phyloP scores from a whole-genome alignment of 2,888 invertebrate species.

The Leucophenga maculata region DNA sequence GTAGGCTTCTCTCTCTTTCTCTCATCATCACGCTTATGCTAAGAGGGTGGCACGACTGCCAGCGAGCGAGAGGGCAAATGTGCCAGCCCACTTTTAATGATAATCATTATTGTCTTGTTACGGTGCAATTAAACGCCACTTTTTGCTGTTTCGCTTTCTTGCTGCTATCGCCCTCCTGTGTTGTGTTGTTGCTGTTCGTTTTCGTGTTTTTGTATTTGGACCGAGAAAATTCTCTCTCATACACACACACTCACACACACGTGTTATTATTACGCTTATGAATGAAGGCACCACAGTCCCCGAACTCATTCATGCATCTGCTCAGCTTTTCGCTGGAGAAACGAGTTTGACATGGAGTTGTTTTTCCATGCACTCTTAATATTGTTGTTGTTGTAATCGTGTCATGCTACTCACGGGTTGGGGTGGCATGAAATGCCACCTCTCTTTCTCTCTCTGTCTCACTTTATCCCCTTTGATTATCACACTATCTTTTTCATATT shows the following conservation, averaged over 20 bases:
- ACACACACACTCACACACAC: constrained; percentile 7
- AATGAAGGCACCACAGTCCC: neutral
- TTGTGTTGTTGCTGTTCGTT: constrained; percentile 36
- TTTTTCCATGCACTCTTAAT: constrained; percentile 27
- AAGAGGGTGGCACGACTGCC: neutral
- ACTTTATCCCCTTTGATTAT: constrained; percentile 24
- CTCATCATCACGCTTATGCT: neutral
- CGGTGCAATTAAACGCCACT: constrained; percentile 35
- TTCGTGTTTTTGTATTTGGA: constrained; percentile 36
- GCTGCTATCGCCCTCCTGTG: constrained; percentile 32
- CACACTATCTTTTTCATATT: neutral
- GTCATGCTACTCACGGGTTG: constrained; percentile 25
- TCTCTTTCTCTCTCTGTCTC: constrained; percentile 38
- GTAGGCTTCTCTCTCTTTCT: too few relatives aligned
- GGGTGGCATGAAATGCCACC: constrained; percentile 22
- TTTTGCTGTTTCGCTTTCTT: constrained; percentile 42
- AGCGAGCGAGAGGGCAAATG: neutral
- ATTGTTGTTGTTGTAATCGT: constrained; percentile 39
- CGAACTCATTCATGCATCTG: neutral
- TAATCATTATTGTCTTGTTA: constrained; percentile 68
- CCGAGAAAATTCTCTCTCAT: constrained; percentile 1
- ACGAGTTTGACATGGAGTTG: constrained; percentile 25
- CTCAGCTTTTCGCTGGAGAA: constrained; percentile 4
- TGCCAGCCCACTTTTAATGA: constrained; percentile 67
- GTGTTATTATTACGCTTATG: neutral